A percentile compares a stretch with the other conserved stretches of the same genome.
These are phyloP conservation scores for Stegodyphus mimosarum DNA, from an alignment of 1,140 invertebrate species.

Conservation along the genomic window DNA sequence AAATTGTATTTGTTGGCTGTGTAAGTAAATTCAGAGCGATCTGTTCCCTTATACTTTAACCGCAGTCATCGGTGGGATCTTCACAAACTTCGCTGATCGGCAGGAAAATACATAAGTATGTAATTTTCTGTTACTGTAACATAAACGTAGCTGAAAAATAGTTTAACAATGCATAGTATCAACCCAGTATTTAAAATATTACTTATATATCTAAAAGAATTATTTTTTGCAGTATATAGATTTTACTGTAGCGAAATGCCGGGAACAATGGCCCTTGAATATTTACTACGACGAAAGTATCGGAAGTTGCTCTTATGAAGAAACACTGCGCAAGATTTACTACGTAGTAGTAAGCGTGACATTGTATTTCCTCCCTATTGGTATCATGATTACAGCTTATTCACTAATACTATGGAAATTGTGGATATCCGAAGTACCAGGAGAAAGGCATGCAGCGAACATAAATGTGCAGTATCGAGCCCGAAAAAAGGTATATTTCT, in stretches of 20 bases:
- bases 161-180: neutral
- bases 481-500: conserved; percentile 57
- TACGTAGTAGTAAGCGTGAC: conserved; percentile 69
- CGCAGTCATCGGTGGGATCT: too few species aligned
- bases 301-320: conserved; percentile 45
- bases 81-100: too few species aligned
- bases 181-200: neutral
- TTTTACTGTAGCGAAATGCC: conserved; percentile 59
- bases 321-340: conserved; percentile 65
- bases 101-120: too few species aligned
- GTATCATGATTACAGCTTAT: conserved; percentile 71
- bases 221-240: conserved; percentile 60
- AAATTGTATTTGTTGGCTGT: too few species aligned
- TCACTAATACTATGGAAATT: conserved; percentile 69
- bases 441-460: conserved; percentile 63
- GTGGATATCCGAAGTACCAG: conserved; percentile 66
- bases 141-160: neutral
- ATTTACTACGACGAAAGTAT: conserved; percentile 38
- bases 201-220: neutral
- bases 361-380: conserved; percentile 71
- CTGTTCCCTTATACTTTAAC: too few species aligned
- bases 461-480: conserved; percentile 62
- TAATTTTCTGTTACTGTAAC: neutral
- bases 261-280: conserved; percentile 62
- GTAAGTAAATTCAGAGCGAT: too few species aligned